Evolutionary conservation across 2,797 vertebrate genomes (phyloP).

Genomic region (Sternotherus odoratus): DNA sequence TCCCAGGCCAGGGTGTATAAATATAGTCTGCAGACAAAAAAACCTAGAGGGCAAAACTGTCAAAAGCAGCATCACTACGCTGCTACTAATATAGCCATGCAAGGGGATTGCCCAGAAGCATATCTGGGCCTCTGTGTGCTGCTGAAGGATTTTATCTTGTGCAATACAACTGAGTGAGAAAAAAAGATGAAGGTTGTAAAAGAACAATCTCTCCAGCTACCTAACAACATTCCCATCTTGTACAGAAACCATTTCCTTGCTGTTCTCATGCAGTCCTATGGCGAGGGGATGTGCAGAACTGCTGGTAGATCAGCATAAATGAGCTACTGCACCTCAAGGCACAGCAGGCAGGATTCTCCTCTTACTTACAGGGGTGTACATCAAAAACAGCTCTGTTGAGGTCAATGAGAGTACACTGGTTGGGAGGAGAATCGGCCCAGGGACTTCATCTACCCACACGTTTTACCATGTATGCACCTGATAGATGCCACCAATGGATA

Average conservation of each 20-base stretch:
- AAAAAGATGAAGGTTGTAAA: slow-evolving; percentile 41
- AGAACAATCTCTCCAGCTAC: not conserved
- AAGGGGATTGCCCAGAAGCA: slow-evolving; percentile 45
- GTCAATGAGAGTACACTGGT: not conserved
- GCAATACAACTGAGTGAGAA: slow-evolving; percentile 17
- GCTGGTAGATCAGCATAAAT: not conserved
- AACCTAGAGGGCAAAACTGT: slow-evolving; percentile 67
- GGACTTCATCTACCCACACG: not conserved
- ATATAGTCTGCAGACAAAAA: slow-evolving; percentile 26
- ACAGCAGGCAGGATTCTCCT: not conserved
- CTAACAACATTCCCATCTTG: not conserved
- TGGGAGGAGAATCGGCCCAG: not conserved
- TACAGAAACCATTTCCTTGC: not conserved
- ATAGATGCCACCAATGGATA: fast-evolving
- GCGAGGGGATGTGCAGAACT: not conserved
- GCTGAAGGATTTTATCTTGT: not conserved
- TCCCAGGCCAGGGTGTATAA: slow-evolving; percentile 24
- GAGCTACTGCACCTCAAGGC: not conserved
- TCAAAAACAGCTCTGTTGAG: not conserved
- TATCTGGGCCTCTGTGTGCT: not conserved
- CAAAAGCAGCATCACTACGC: slow-evolving; percentile 27
- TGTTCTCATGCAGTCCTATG: not conserved
- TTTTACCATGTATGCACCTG: not conserved
- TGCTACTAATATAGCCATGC: not conserved
- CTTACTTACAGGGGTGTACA: not conserved